Evolutionary conservation across 2,888 invertebrate species (phyloP).

Genomic region (Melikaiella ostensackeni): DNA sequence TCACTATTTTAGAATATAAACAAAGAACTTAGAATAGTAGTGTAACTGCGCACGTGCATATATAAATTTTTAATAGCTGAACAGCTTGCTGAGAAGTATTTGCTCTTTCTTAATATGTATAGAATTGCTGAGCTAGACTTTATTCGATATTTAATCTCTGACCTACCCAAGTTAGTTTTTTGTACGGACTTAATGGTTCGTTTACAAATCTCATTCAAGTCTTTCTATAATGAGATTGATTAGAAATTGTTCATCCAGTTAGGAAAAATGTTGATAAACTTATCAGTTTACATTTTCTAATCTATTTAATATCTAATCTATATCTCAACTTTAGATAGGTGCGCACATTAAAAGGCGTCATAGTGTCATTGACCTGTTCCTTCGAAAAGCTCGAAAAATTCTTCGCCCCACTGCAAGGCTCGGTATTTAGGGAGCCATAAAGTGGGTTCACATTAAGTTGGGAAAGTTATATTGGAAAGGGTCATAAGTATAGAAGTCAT

Average conservation of each 20-base stretch:
- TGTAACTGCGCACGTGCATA: too few species aligned
- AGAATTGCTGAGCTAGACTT: constrained; percentile 3
- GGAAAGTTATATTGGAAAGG: constrained; percentile 6
- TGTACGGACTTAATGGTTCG: constrained; percentile 1
- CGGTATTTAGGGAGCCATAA: constrained; percentile 1
- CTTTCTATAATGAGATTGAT: neutral
- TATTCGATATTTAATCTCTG: constrained; percentile 28
- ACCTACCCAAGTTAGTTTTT: constrained; percentile 30
- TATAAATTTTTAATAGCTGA: too few species aligned
- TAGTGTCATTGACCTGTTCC: neutral
- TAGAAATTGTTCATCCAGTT: neutral
- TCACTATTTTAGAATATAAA: neutral
- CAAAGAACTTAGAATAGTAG: neutral
- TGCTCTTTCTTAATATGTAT: too few species aligned
- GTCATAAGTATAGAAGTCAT: constrained; percentile 22
- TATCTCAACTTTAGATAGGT: neutral
- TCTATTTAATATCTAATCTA: neutral
- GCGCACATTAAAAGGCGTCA: neutral
- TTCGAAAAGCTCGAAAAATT: neutral
- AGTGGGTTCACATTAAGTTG: neutral
- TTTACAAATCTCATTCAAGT: neutral
- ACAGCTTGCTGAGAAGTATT: too few species aligned
- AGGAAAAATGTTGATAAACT: neutral
- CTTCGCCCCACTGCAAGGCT: neutral
- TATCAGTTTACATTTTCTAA: neutral